Evolutionary conservation across 1,140 invertebrate species (phyloP).

Genomic region (Drosophila repletoides): DNA sequence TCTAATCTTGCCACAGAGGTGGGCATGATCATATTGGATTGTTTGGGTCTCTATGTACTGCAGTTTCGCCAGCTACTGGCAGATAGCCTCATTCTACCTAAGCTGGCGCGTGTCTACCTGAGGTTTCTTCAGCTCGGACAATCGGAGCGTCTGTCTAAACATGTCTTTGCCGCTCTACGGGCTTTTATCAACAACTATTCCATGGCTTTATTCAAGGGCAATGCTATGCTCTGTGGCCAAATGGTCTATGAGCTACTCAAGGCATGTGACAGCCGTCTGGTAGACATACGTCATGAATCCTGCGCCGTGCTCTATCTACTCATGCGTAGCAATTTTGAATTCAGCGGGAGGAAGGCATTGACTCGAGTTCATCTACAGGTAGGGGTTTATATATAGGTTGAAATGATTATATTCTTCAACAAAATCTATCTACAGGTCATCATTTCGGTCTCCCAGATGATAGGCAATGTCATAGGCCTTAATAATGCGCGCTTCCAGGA

Average conservation of each 20-base stretch:
- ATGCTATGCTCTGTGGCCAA: conserved; percentile 91
- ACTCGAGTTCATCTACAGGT: conserved; percentile 94
- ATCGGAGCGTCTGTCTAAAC: conserved; percentile 93
- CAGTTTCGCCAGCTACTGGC: conserved; percentile 88
- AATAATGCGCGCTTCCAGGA: conserved; percentile 96
- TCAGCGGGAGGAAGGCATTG: conserved; percentile 90
- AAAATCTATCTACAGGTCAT: no score
- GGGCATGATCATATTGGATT: conserved; percentile 93
- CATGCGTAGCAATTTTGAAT: conserved; percentile 97
- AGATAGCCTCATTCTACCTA: conserved; percentile 90
- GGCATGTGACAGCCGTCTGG: conserved; percentile 91
- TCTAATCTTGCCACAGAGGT: conserved; percentile 95
- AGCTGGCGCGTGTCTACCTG: conserved; percentile 92
- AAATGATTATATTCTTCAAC: no score
- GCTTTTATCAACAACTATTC: conserved; percentile 96
- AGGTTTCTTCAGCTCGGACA: conserved; percentile 93
- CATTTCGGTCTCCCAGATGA: conserved; percentile 95
- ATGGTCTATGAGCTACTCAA: conserved; percentile 92
- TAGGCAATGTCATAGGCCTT: conserved; percentile 92
- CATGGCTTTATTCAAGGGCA: conserved; percentile 91
- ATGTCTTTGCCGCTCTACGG: conserved; percentile 94
- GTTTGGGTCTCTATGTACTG: conserved; percentile 91
- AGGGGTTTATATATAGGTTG: no score
- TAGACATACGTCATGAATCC: conserved; percentile 92
- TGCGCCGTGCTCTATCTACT: conserved; percentile 94